Percentiles rank a stretch among this genome's conserved stretches.
Evolutionary conservation across 2,113 vertebrate genomes (phyloP).

Genomic region (Aegithalos caudatus): DNA sequence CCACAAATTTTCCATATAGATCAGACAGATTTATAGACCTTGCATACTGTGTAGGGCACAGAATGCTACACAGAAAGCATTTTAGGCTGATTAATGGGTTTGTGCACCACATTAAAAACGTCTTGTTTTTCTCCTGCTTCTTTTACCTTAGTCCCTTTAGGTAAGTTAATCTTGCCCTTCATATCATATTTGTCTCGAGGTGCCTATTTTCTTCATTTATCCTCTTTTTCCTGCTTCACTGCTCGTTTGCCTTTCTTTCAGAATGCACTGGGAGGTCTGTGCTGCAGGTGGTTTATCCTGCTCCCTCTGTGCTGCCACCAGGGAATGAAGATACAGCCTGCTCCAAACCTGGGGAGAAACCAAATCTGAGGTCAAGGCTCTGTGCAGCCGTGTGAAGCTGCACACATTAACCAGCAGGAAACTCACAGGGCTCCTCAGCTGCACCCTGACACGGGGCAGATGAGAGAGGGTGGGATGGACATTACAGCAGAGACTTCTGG

Average conservation of each 20-base stretch:
- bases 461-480: background rate
- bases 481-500: fast-evolving
- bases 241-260: background rate
- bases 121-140: background rate
- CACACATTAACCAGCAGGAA: background rate
- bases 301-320: fast-evolving
- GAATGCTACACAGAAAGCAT: background rate
- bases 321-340: background rate
- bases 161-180: slow-evolving; percentile 17
- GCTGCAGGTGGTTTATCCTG: background rate
- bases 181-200: background rate
- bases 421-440: background rate
- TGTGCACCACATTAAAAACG: slow-evolving; percentile 28
- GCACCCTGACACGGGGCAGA: fast-evolving
- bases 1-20: background rate
- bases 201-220: slow-evolving; percentile 20
- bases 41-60: background rate
- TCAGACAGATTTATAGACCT: slow-evolving; percentile 4
- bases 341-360: background rate
- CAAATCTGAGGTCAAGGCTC: background rate
- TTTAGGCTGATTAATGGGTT: slow-evolving; percentile 37
- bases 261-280: background rate
- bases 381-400: background rate
- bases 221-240: background rate
- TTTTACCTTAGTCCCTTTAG: slow-evolving; percentile 17